Percentiles rank a stretch among this genome's conserved stretches.
Evolutionary conservation across 2,113 vertebrate species (phyloP).

Genomic region (Pavo muticus): DNA sequence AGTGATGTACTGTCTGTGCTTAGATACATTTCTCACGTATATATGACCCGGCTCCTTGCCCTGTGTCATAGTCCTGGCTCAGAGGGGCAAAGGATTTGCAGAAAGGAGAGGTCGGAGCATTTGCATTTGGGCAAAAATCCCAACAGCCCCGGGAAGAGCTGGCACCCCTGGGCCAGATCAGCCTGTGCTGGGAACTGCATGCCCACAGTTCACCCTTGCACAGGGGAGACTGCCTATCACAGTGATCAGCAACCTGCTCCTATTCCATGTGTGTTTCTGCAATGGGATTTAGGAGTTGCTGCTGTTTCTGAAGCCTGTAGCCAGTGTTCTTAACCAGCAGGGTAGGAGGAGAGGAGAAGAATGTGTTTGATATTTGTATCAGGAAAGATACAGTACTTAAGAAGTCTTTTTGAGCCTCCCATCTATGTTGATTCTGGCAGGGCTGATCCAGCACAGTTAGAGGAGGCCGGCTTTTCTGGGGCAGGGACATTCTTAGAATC

Average conservation of each 20-base stretch:
- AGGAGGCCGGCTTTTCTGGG: slow-evolving; percentile 6
- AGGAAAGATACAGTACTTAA: not conserved
- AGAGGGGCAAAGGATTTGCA: not conserved
- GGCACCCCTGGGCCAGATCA: not conserved
- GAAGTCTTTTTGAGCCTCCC: not conserved
- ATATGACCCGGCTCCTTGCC: not conserved
- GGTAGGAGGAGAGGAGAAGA: not conserved
- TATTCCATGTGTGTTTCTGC: not conserved
- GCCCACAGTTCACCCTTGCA: not conserved
- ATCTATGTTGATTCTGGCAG: slow-evolving; percentile 49
- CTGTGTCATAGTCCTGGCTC: not conserved
- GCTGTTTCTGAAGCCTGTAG: slow-evolving; percentile 3
- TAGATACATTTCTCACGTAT: slow-evolving; percentile 31
- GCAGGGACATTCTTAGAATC: slow-evolving; percentile 8
- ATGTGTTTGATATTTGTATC: not conserved
- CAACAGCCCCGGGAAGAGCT: not conserved
- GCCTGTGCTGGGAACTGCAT: not conserved
- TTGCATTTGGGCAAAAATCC: not conserved
- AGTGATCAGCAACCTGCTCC: not conserved
- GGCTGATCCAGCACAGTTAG: not conserved
- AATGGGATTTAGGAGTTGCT: not conserved
- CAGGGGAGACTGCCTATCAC: not conserved
- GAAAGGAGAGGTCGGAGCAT: not conserved
- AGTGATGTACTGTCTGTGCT: not conserved
- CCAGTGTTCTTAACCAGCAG: not conserved